Evolutionary conservation across 2,888 invertebrate genomes (phyloP).

Genomic region (Ptilodon capucinus): DNA sequence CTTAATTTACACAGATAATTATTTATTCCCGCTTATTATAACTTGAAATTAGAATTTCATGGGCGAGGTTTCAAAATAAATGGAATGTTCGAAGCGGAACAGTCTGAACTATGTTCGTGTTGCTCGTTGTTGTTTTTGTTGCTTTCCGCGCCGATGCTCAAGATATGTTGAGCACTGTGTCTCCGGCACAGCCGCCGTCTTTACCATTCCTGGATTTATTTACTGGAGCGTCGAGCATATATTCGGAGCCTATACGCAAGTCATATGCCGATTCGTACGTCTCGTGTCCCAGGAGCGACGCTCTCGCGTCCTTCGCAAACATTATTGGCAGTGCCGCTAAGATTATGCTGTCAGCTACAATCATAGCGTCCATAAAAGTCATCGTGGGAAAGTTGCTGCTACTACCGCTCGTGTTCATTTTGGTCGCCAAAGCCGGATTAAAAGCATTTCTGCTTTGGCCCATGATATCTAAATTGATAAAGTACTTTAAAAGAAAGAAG

Average conservation of each 20-base stretch:
- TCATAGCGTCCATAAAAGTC: conserved; percentile 67
- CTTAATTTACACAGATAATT: conserved; percentile 55
- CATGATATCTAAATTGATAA: conserved; percentile 70
- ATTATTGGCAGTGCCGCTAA: conserved; percentile 72
- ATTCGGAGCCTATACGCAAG: conserved; percentile 64
- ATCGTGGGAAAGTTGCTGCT: conserved; percentile 68
- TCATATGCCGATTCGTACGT: conserved; percentile 60
- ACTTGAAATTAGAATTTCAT: conserved; percentile 70
- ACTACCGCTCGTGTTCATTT: conserved; percentile 60
- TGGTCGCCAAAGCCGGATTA: conserved; percentile 68
- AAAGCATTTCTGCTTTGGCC: conserved; percentile 74
- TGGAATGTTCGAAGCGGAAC: conserved; percentile 60
- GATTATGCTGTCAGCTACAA: conserved; percentile 71
- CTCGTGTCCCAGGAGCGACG: conserved; percentile 66
- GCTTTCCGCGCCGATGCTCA: conserved; percentile 51
- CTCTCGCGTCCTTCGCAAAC: conserved; percentile 67
- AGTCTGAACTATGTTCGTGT: conserved; percentile 71
- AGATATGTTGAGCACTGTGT: conserved; percentile 58
- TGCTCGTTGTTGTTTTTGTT: conserved; percentile 59
- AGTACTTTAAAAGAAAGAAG: conserved; percentile 72
- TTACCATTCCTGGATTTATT: conserved; percentile 69
- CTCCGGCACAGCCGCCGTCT: conserved; percentile 46
- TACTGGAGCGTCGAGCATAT: conserved; percentile 63
- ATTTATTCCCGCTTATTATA: conserved; percentile 60
- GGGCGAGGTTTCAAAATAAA: conserved; percentile 72